phyloP scores from a whole-genome alignment of 2,113 vertebrate genomes.

The Archilochus colubris region DNA sequence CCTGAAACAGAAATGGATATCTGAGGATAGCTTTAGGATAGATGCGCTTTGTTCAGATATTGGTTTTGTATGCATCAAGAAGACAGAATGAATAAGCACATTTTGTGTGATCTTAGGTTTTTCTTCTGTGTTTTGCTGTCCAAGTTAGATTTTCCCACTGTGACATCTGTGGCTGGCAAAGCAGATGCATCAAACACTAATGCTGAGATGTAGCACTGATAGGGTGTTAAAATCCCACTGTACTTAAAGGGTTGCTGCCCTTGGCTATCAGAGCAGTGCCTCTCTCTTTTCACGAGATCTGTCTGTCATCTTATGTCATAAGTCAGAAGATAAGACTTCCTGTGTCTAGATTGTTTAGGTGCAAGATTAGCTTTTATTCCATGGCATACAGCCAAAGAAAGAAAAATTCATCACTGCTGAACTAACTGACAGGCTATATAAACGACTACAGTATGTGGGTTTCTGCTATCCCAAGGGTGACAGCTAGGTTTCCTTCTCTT shows the following conservation, averaged over 20 bases:
- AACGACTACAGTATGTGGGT: constrained; percentile 14
- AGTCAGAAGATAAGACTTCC: constrained; percentile 67
- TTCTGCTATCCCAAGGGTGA: constrained; percentile 15
- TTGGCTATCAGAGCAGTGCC: constrained; percentile 11
- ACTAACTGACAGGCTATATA: constrained; percentile 34
- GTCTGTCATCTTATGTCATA: constrained; percentile 45
- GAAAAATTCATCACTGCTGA: constrained; percentile 40
- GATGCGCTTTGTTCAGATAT: neutral
- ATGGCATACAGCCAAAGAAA: constrained; percentile 59
- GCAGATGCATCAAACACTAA: neutral
- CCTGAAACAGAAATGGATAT: neutral
- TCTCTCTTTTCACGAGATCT: constrained; percentile 46
- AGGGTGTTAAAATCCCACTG: neutral
- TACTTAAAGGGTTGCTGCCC: constrained; percentile 53
- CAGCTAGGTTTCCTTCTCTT: constrained; percentile 16
- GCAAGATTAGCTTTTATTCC: constrained; percentile 60
- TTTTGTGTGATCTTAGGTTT: neutral
- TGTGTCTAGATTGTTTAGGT: constrained; percentile 50
- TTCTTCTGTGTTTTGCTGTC: neutral
- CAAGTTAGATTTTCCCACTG: neutral
- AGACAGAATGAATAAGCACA: neutral
- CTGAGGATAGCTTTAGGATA: neutral
- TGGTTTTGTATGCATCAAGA: neutral
- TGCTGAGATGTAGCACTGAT: neutral
- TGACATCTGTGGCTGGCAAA: neutral